Percentiles rank a stretch among this genome's conserved stretches.
Conservation (phyloP, 2,888 invertebrate species). For the Oegoconia quadripuncta region DNA sequence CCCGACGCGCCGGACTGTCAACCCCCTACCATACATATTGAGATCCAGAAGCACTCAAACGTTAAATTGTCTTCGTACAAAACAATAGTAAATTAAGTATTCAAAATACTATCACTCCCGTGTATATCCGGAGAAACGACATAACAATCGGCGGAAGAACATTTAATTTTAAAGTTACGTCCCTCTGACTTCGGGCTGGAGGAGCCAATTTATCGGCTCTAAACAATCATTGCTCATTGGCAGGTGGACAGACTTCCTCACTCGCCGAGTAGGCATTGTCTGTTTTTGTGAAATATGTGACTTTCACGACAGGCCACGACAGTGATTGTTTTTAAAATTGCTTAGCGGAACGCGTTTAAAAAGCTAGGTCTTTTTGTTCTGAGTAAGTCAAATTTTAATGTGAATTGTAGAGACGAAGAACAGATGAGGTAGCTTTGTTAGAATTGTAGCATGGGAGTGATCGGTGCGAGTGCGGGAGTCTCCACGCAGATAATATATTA, state of each 20-base stretch:
- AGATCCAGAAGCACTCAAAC: too few species aligned
- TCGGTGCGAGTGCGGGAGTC: too few species aligned
- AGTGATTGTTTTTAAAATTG: too few species aligned
- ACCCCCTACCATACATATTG: background rate
- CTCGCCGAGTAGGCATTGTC: background rate
- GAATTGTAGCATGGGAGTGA: too few species aligned
- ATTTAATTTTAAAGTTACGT: constrained; percentile 2
- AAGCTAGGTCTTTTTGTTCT: too few species aligned
- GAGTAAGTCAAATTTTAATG: too few species aligned
- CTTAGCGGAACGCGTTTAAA: too few species aligned
- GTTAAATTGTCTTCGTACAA: background rate
- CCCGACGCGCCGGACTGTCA: background rate
- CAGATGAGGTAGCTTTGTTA: too few species aligned
- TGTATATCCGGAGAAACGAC: constrained; percentile 2
- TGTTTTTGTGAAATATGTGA: background rate
- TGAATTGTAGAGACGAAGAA: too few species aligned
- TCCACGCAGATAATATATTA: too few species aligned
- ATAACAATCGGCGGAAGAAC: constrained; percentile 6
- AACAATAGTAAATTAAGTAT: background rate
- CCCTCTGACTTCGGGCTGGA: background rate
- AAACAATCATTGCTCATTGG: constrained; percentile 1
- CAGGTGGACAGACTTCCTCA: background rate
- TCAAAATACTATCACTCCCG: background rate
- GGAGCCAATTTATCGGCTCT: constrained; percentile 4
- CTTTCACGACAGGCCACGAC: constrained; percentile 1